Evolutionary conservation across 2,797 vertebrate species (phyloP).

Genomic region (Danio kyathit): DNA sequence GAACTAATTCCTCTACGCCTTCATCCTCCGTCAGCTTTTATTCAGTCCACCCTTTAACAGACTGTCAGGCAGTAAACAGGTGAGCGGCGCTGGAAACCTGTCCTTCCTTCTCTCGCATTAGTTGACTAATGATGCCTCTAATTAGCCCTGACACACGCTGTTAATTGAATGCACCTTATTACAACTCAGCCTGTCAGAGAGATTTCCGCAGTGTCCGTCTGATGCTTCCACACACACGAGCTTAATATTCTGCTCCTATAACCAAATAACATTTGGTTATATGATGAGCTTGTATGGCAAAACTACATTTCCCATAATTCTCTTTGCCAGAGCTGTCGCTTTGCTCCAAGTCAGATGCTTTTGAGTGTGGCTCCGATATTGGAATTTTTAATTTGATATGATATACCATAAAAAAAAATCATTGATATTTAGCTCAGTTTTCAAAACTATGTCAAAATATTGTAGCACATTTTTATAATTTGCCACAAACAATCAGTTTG

Average conservation of each 20-base stretch:
- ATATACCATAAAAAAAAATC: no score
- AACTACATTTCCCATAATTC: slow-evolving; percentile 10
- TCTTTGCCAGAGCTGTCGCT: slow-evolving; percentile 38
- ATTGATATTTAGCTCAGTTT: no score
- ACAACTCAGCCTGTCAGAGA: slow-evolving; percentile 76
- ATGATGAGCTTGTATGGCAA: not conserved
- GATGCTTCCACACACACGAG: slow-evolving; percentile 65
- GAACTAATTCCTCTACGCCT: not conserved
- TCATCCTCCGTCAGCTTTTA: slow-evolving; percentile 4
- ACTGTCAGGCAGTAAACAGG: slow-evolving; percentile 38
- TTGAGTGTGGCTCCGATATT: slow-evolving; percentile 1
- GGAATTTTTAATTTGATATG: no score
- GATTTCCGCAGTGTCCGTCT: slow-evolving; percentile 67
- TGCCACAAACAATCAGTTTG: no score
- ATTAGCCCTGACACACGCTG: slow-evolving; percentile 77
- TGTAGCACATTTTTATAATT: no score
- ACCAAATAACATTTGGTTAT: not conserved
- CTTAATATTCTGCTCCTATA: not conserved
- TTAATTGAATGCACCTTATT: slow-evolving; percentile 84
- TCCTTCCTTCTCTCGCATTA: slow-evolving; percentile 56
- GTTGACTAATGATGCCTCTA: slow-evolving; percentile 81
- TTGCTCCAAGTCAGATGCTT: slow-evolving; percentile 45
- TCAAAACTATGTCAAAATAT: no score
- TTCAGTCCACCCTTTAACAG: slow-evolving; percentile 11
- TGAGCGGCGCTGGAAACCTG: slow-evolving; percentile 56